These are phyloP conservation scores for Crotalus tigris DNA, from an alignment of 2,113 vertebrate species.

Conservation along the genomic window DNA sequence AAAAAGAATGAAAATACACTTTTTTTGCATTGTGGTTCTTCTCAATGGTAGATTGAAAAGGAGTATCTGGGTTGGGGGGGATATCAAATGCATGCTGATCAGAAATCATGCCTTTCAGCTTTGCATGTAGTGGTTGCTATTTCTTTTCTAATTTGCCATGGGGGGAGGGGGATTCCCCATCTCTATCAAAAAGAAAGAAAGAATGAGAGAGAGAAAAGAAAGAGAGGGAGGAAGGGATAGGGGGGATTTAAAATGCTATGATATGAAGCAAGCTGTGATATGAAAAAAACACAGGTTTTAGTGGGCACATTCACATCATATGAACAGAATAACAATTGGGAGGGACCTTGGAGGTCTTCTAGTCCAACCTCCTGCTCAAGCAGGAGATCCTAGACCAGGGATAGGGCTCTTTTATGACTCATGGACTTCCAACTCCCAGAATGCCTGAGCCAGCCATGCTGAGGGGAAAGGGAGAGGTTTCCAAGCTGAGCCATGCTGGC, in stretches of 20 bases:
- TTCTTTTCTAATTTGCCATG: not conserved
- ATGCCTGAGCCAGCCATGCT: too few relatives aligned
- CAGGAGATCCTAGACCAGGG: too few relatives aligned
- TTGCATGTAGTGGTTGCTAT: not conserved
- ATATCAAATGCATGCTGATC: not conserved
- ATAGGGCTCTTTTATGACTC: too few relatives aligned
- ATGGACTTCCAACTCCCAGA: too few relatives aligned
- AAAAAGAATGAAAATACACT: constrained; percentile 12
- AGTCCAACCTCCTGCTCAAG: not conserved
- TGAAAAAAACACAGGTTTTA: not conserved
- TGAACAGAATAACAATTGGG: not conserved
- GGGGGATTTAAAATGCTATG: not conserved
- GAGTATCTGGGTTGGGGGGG: too few relatives aligned
- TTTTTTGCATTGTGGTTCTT: constrained; percentile 40
- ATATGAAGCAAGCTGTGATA: not conserved
- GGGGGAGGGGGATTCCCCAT: not conserved
- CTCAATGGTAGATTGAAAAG: not conserved
- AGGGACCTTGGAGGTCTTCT: not conserved
- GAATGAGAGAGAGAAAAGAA: too few relatives aligned
- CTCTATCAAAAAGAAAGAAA: not conserved
- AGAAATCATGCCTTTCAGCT: not conserved
- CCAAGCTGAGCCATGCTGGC: too few relatives aligned
- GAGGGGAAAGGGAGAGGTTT: too few relatives aligned
- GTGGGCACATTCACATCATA: not conserved
- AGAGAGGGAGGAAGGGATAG: not conserved